Evolutionary conservation across 2,113 vertebrate species (phyloP).

Genomic region (Bagarius yarrelli): DNA sequence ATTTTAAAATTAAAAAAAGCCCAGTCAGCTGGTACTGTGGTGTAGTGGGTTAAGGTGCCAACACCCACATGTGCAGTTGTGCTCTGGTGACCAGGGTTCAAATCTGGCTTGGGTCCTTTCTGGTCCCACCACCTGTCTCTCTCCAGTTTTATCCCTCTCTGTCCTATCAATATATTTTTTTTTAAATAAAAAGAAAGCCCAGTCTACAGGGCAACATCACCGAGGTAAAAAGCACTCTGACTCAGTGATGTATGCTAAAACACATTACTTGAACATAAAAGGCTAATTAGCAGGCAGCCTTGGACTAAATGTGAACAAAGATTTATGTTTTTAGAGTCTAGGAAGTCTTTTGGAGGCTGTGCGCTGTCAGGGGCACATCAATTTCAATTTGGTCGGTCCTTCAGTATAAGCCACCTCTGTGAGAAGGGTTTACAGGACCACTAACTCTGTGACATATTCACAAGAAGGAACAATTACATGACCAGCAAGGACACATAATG

Average conservation of each 20-base stretch:
- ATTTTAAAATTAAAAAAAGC: not conserved
- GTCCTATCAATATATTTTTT: too few relatives aligned
- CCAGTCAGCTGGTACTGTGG: not conserved
- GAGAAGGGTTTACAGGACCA: conserved; percentile 32
- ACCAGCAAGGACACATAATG: conserved; percentile 42
- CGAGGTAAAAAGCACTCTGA: conserved; percentile 18
- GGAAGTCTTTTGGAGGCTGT: conserved; percentile 43
- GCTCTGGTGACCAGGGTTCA: too few relatives aligned
- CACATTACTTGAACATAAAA: conserved; percentile 37
- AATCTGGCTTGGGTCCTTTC: too few relatives aligned
- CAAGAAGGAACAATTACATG: conserved; percentile 43
- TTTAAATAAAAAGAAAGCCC: not conserved
- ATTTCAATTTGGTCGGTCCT: conserved; percentile 42
- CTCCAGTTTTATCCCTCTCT: too few relatives aligned
- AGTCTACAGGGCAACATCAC: not conserved
- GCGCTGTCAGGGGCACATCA: conserved; percentile 47
- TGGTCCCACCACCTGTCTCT: too few relatives aligned
- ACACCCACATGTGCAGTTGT: too few relatives aligned
- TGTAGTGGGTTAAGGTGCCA: too few relatives aligned
- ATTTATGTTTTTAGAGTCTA: conserved; percentile 53
- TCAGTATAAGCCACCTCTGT: conserved; percentile 35
- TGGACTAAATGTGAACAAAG: conserved; percentile 5
- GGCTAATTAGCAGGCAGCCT: conserved; percentile 51
- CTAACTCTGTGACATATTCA: conserved; percentile 50
- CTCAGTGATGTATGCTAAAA: conserved; percentile 30